Conservation (phyloP, 2,113 vertebrate genomes). For the Zapornia atra region DNA sequence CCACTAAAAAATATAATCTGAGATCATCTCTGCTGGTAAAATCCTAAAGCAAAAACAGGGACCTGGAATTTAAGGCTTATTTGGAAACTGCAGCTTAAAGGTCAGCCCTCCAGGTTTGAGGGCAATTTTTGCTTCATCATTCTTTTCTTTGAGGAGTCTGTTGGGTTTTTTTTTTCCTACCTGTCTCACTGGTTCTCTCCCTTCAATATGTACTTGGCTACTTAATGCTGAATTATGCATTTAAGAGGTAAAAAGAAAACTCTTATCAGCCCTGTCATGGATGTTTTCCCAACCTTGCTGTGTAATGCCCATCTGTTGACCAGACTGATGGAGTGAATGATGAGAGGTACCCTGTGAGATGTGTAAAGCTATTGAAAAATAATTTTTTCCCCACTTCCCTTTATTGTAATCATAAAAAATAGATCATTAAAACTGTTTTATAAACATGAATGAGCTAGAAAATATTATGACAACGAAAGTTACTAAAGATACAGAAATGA, state of each 20-base stretch:
- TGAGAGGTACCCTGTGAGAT: slow-evolving; percentile 23
- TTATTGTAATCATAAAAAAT: slow-evolving; percentile 69
- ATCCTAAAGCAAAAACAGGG: not conserved
- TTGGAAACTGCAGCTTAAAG: not conserved
- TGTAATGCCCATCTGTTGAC: slow-evolving; percentile 42
- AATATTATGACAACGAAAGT: slow-evolving; percentile 72
- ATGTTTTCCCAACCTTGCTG: slow-evolving; percentile 28
- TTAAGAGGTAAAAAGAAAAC: slow-evolving; percentile 17
- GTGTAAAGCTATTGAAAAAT: slow-evolving; percentile 34
- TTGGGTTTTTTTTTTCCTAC: not conserved
- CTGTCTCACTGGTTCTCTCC: not conserved
- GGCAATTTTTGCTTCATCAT: not conserved
- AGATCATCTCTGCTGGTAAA: not conserved
- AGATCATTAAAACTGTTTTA: slow-evolving; percentile 70
- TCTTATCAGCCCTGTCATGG: not conserved
- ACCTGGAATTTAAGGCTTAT: not conserved
- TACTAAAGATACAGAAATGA: slow-evolving; percentile 77
- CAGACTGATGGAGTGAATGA: slow-evolving; percentile 22
- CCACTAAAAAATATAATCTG: not conserved
- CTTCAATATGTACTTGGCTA: not conserved
- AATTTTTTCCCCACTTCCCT: slow-evolving; percentile 4
- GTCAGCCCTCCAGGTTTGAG: not conserved
- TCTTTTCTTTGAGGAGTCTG: not conserved
- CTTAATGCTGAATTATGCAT: not conserved
- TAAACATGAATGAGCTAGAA: slow-evolving; percentile 74